phyloP scores from a whole-genome alignment of 2,888 invertebrate genomes.

The Pristionchus entomophagus region DNA sequence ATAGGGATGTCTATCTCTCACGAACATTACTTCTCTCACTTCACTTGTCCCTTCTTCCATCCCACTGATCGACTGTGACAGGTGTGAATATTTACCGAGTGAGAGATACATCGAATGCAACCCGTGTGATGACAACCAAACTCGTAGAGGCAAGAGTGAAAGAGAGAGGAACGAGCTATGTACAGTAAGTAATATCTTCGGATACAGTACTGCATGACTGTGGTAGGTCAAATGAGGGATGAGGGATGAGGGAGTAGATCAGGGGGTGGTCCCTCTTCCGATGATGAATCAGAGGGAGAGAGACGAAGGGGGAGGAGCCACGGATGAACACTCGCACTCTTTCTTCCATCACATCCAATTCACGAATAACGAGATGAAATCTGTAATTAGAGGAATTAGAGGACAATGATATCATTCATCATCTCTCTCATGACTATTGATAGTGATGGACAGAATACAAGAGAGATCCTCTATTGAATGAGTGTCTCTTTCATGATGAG shows the following conservation, averaged over 20 bases:
- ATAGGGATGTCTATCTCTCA: background rate
- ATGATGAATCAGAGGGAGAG: background rate
- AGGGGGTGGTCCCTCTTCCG: background rate
- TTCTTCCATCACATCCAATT: conserved; percentile 38
- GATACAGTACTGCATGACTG: background rate
- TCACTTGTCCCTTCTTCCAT: background rate
- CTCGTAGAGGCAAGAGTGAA: background rate
- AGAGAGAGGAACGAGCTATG: background rate
- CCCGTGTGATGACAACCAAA: conserved; percentile 11
- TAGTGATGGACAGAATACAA: background rate
- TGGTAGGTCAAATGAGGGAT: background rate
- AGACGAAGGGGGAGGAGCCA: conserved; percentile 15
- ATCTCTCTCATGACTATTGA: background rate
- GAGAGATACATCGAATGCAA: conserved; percentile 23
- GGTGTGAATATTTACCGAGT: conserved; percentile 36
- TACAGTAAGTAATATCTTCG: background rate
- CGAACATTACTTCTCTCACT: background rate
- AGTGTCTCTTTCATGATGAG: no score
- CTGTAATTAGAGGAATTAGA: background rate
- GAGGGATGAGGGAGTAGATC: background rate
- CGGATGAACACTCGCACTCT: background rate
- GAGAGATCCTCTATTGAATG: no score
- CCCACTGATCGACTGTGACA: background rate
- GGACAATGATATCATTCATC: background rate
- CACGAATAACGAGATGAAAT: conserved; percentile 36